Evolutionary conservation across 2,797 vertebrate genomes (phyloP).

Genomic region (Coendou prehensilis): DNA sequence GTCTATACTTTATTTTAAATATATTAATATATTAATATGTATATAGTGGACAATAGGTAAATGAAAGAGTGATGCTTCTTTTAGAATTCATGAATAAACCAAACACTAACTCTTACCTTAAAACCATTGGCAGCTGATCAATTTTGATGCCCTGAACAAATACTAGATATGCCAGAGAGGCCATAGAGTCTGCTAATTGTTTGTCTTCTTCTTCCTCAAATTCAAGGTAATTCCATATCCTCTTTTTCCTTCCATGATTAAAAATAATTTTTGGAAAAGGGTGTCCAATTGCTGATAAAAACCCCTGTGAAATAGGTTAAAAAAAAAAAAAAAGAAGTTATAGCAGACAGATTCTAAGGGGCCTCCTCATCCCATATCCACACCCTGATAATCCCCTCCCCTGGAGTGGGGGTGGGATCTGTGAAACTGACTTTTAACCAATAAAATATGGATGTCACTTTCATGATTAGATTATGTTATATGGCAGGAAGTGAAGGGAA

Average conservation of each 20-base stretch:
- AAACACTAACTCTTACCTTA: constrained; percentile 90
- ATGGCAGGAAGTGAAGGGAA: neutral
- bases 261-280: constrained; percentile 87
- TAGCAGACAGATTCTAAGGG: neutral
- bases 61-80: neutral
- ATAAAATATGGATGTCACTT: neutral
- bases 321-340: constrained; percentile 61
- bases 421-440: constrained; percentile 45
- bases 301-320: constrained; percentile 83
- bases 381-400: neutral
- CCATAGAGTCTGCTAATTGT: constrained; percentile 91
- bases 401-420: neutral
- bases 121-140: constrained; percentile 93
- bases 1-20: constrained; percentile 58
- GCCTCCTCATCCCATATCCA: neutral
- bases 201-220: constrained; percentile 86
- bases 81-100: constrained; percentile 35
- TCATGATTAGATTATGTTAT: neutral
- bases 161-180: constrained; percentile 95
- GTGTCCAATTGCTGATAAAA: constrained; percentile 87
- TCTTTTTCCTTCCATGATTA: constrained; percentile 82
- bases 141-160: constrained; percentile 95
- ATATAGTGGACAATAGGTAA: constrained; percentile 21
- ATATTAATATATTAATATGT: neutral
- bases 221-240: constrained; percentile 85